Evolutionary conservation across 2,797 vertebrate genomes (phyloP).

Genomic region (Lateolabrax maculatus): DNA sequence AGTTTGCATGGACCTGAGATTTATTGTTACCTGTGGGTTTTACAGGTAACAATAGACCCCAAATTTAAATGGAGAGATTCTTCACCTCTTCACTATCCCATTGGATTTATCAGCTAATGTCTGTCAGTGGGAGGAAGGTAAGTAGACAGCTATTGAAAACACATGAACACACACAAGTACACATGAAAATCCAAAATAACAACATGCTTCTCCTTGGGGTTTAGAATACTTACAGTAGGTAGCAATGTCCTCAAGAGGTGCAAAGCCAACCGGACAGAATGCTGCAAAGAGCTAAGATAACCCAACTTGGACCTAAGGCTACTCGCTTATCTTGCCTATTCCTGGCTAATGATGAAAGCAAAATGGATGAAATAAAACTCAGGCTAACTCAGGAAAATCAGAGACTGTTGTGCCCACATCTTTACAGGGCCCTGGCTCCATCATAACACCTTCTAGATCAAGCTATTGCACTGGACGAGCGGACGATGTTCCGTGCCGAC

Average conservation of each 20-base stretch:
- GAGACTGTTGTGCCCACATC: no score
- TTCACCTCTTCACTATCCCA: constrained; percentile 40
- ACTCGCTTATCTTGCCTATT: no score
- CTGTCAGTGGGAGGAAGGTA: neutral
- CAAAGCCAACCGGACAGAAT: no score
- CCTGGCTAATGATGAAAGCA: no score
- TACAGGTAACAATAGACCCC: neutral
- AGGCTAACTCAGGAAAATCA: no score
- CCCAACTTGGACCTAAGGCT: no score
- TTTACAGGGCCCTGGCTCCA: no score
- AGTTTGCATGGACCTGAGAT: neutral
- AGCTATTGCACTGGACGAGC: no score
- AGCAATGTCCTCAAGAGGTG: neutral
- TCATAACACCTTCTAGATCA: no score
- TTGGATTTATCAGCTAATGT: constrained; percentile 1
- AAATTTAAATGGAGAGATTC: constrained; percentile 34
- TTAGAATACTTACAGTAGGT: neutral
- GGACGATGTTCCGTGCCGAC: no score
- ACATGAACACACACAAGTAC: neutral
- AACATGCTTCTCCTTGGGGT: neutral
- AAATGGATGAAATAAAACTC: no score
- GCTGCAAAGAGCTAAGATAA: no score
- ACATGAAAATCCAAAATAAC: neutral
- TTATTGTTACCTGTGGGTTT: constrained; percentile 24
- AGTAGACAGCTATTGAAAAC: neutral